Conservation (phyloP, 2,797 vertebrate genomes). For the Tragopan temminckii region DNA sequence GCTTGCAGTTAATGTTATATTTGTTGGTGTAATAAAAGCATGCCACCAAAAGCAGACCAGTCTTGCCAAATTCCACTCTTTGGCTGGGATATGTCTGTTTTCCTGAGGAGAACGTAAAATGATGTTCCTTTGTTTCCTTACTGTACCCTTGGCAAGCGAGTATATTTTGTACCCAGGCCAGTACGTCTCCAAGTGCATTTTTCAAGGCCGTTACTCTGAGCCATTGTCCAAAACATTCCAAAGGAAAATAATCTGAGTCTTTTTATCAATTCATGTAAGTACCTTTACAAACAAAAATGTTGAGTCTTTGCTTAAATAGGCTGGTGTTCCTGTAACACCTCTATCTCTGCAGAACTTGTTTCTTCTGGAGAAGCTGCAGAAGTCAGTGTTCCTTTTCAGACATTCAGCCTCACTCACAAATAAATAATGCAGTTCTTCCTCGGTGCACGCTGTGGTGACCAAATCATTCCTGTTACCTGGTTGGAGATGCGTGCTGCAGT, state of each 20-base stretch:
- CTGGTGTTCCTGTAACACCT: not conserved
- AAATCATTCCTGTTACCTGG: not conserved
- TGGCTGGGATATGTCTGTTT: slow-evolving; percentile 22
- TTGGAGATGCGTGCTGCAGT: not conserved
- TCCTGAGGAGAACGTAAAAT: slow-evolving; percentile 14
- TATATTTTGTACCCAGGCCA: not conserved
- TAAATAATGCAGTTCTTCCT: not conserved
- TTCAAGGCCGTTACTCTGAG: slow-evolving; percentile 19
- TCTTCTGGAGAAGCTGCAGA: not conserved
- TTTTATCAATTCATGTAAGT: not conserved
- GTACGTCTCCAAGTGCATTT: slow-evolving; percentile 33
- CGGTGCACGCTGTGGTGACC: not conserved
- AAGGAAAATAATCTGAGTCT: not conserved
- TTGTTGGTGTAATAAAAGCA: slow-evolving; percentile 54
- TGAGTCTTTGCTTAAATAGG: not conserved
- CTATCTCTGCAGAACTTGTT: not conserved
- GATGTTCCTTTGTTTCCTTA: slow-evolving; percentile 26
- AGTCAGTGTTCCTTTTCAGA: not conserved
- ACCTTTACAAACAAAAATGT: not conserved
- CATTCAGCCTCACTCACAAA: not conserved
- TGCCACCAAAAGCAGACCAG: slow-evolving; percentile 2
- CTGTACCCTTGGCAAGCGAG: not conserved
- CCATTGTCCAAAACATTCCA: not conserved
- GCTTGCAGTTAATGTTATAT: not conserved
- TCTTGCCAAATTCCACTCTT: slow-evolving; percentile 40